A percentile compares a stretch with the other conserved stretches of the same genome.
Evolutionary conservation across 2,113 vertebrate genomes (phyloP).

Genomic region (Gadus macrocephalus): DNA sequence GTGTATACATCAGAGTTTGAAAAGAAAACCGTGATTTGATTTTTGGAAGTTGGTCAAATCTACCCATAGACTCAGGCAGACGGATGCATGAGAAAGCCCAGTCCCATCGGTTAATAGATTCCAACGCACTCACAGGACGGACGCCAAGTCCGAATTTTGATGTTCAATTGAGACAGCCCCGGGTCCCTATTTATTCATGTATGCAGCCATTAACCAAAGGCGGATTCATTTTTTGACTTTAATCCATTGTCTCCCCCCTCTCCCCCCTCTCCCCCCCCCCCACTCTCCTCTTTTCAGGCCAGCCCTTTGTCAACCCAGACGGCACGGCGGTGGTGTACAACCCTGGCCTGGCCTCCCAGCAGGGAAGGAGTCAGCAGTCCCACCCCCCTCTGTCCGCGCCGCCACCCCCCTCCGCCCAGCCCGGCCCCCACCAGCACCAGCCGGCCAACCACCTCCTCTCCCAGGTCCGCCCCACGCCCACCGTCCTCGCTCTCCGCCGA

Average conservation of each 20-base stretch:
- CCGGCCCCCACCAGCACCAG: constrained; percentile 70
- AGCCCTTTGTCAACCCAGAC: constrained; percentile 85
- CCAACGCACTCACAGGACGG: too few relatives aligned
- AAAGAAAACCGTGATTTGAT: too few relatives aligned
- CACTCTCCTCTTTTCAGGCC: constrained; percentile 64
- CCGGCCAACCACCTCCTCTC: constrained; percentile 78
- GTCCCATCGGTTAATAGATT: too few relatives aligned
- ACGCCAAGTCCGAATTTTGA: too few relatives aligned
- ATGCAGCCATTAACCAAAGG: too few relatives aligned
- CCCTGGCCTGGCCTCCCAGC: constrained; percentile 68
- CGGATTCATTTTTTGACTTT: not conserved
- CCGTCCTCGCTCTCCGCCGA: not conserved
- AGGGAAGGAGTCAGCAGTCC: constrained; percentile 70
- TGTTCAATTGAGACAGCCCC: too few relatives aligned
- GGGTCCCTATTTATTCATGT: too few relatives aligned
- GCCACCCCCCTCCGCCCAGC: constrained; percentile 46
- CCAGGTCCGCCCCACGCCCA: constrained; percentile 69
- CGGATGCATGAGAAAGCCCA: too few relatives aligned
- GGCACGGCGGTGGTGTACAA: constrained; percentile 83
- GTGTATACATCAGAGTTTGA: too few relatives aligned
- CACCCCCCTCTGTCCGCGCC: constrained; percentile 72
- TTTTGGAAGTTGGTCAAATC: too few relatives aligned
- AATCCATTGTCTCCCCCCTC: not conserved
- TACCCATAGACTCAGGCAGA: too few relatives aligned
- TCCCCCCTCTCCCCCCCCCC: not conserved